Base-by-base conservation (phyloP, 2,888 invertebrate genomes). In the Listrodromus nycthemerus region DNA sequence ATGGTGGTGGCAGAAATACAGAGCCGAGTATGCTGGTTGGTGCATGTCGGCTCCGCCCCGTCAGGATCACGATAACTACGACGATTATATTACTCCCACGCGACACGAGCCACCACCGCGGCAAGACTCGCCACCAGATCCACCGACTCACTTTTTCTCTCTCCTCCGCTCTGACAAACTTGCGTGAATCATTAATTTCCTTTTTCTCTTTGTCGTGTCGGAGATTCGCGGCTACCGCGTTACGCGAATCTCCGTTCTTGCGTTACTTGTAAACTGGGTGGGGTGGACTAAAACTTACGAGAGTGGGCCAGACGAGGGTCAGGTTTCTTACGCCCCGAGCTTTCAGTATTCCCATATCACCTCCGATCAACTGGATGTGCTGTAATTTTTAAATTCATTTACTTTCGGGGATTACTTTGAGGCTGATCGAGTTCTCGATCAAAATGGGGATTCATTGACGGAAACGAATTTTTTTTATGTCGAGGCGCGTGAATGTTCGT, bases 71-170 rank as follows among this genome's bases (percentile, higher is more conserved):
- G 90, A 91, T 90, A 90, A 91, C 89, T 86, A 89, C 89, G 86
- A 85, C 90, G 91, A 90, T 91, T 91, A 91, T 90, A 89, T 90
- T 90, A 89, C 91, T 90, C 90, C 91, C 90, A 90, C 91, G 89
- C 91, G 88, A 86, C 88, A 87, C 82, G 52, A 52, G 73, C 74
- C 79, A 82, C 81, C 66, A 71, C 21, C 55, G 21, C 55, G 73
- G 48, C 80, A 78, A 76, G 67, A 80, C 82, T 76, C 79, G 58
- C 50, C 52, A 41, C 80, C 79, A 50, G 65, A 79, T 79, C 73
- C 76, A 75, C 77, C 70, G 50, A 52, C n/a, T 30, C 71, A 45
- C 74, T 41, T 24, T 65, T 24, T 21, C 41, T 50, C 27, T 52
- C 33, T 74, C 67, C 37, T 78, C 71, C 24, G 55, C 52, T 37